These are phyloP conservation scores for Plectrocnemia conspersa DNA, from an alignment of 1,140 invertebrate genomes.

Conservation along the genomic window DNA sequence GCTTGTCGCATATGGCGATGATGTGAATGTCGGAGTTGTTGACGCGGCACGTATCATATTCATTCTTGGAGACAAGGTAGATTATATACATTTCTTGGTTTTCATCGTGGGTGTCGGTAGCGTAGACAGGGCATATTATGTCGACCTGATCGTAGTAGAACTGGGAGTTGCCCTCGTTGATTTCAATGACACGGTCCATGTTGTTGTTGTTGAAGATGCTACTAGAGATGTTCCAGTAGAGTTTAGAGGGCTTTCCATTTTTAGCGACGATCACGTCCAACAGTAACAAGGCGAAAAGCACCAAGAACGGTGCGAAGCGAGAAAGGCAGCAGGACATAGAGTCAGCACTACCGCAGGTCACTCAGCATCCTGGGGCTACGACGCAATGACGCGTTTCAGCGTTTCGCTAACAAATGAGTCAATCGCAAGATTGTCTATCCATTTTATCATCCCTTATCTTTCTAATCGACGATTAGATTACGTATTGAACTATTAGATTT, in stretches of 20 bases:
- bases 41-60: conserved; percentile 93
- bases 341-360: neutral
- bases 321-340: conserved; percentile 38
- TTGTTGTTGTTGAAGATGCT: conserved; percentile 95
- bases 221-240: conserved; percentile 83
- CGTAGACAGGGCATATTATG: conserved; percentile 90
- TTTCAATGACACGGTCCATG: conserved; percentile 94
- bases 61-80: conserved; percentile 93
- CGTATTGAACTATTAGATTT: too few species aligned
- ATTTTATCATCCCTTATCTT: too few species aligned
- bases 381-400: neutral
- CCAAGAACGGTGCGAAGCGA: conserved; percentile 46
- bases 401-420: neutral
- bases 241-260: conserved; percentile 76
- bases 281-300: conserved; percentile 63
- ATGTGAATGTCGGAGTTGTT: conserved; percentile 88
- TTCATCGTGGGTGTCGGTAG: conserved; percentile 79
- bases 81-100: conserved; percentile 94
- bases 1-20: conserved; percentile 94
- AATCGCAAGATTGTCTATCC: too few species aligned
- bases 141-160: conserved; percentile 95
- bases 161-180: conserved; percentile 88
- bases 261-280: conserved; percentile 75
- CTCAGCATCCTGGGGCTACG: neutral
- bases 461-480: too few species aligned